A percentile compares a stretch with the other conserved stretches of the same genome.
Conservation (phyloP, 92 coral and sea anemone genomes). For the Virgularia gustaviana region DNA sequence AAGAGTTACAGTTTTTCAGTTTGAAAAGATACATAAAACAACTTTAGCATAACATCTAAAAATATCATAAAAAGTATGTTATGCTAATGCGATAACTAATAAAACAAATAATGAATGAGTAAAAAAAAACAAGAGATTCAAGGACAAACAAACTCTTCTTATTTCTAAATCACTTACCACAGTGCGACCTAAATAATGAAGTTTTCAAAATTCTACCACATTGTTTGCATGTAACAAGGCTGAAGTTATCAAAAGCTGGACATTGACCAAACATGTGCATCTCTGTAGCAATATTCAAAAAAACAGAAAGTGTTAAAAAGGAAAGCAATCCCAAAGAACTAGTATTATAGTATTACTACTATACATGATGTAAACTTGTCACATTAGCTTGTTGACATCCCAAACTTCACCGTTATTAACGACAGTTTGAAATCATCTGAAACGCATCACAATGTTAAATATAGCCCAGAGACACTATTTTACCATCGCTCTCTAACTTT, state of each 20-base stretch:
- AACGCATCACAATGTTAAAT: too few species aligned
- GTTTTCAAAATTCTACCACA: constrained; percentile 84
- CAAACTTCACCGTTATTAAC: too few species aligned
- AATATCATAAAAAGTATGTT: background rate
- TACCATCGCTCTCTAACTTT: too few species aligned
- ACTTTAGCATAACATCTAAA: background rate
- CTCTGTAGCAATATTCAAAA: constrained; percentile 63
- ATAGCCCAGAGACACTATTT: too few species aligned
- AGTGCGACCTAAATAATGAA: constrained; percentile 74
- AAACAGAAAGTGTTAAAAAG: too few species aligned
- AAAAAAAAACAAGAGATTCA: background rate
- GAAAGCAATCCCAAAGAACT: too few species aligned
- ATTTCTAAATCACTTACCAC: constrained; percentile 89
- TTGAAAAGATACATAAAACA: background rate
- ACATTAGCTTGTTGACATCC: too few species aligned
- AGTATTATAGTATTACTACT: too few species aligned
- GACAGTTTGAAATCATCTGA: too few species aligned
- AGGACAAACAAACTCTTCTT: background rate
- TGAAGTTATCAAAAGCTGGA: constrained; percentile 85
- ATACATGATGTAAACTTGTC: too few species aligned
- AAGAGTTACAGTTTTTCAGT: background rate
- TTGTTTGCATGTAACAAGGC: constrained; percentile 75
- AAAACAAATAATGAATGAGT: background rate
- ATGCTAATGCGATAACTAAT: too few species aligned
- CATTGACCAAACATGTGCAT: constrained; percentile 90